These are phyloP conservation scores for Corythornis leucogaster DNA, from an alignment of 2,797 vertebrate species.

Conservation along the genomic window DNA sequence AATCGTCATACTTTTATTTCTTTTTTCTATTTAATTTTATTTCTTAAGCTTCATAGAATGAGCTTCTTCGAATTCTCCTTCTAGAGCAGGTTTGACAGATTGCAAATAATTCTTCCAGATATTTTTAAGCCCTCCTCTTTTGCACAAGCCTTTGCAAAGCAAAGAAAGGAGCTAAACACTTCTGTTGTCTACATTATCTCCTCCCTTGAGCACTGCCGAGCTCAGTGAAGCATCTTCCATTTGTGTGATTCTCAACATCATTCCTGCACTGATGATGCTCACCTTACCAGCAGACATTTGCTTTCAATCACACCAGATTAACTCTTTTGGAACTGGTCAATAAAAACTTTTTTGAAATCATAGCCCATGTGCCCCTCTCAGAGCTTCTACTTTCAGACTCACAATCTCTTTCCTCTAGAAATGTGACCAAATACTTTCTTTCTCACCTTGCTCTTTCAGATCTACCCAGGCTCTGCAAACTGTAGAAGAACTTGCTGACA, in stretches of 20 bases:
- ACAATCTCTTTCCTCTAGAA: neutral
- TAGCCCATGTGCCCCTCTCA: neutral
- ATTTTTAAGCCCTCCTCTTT: neutral
- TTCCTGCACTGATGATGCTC: neutral
- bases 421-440: neutral
- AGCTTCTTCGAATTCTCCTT: neutral
- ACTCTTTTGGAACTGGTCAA: neutral
- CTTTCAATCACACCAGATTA: neutral
- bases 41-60: neutral
- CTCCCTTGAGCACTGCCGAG: neutral
- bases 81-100: neutral
- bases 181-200: neutral
- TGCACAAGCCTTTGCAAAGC: neutral
- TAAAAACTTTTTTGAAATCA: neutral
- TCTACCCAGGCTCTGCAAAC: neutral
- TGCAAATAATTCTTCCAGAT: neutral
- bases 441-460: neutral
- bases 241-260: neutral
- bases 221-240: neutral
- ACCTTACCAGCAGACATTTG: accelerated
- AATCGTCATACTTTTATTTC: neutral
- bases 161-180: neutral
- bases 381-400: neutral
- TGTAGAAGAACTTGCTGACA: neutral
- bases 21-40: neutral